Base-by-base conservation (phyloP, 2,888 invertebrate genomes). In the Lycia hirtaria region DNA sequence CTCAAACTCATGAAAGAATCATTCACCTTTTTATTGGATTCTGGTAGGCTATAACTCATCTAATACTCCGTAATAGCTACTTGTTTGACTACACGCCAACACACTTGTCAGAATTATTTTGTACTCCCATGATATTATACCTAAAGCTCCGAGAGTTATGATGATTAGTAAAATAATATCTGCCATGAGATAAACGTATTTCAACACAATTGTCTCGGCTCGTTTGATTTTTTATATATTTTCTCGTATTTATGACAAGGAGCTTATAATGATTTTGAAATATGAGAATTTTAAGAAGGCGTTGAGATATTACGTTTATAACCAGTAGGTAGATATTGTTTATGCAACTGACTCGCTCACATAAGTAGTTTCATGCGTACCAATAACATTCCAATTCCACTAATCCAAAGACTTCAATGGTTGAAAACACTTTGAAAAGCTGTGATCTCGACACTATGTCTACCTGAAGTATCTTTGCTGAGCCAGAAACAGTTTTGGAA, bases 71-170 rank as follows among this genome's bases (percentile, higher is more conserved):
- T 50, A 40, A 49, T 49, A 22, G 38, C 17, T 19, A 40, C 28
- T 50, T 52, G 52, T 52, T 57, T 57, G 57, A 57, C 35, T 48
- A 30, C 15, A 28, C 51, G 51, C 54, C 51, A 51, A 43, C 55
- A 37, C 22, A 47, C 57, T 43, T 44, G 63, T 69, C 59, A 47
- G 61, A 65, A 64, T 63, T 68, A 65, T 69, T n/a, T 67, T 56
- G 64, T 58, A 52, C 53, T 40, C 52, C 28, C 63, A 26, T 41
- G 15, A 41, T 41, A 41, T 41, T 56, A 44, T 52, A 40, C 52
- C 49, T 38, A 40, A 40, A 56, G 32, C 51, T 55, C 19, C n/a
- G 6, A 37, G 49, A 51, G 45, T 51, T 56, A 56, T 53, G 48
- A 32, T 53, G 43, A 55, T 54, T 52, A 24, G 51, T 33, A 20